Base-by-base conservation (phyloP, 1,140 invertebrate genomes). In the Drosophila arizonae region DNA sequence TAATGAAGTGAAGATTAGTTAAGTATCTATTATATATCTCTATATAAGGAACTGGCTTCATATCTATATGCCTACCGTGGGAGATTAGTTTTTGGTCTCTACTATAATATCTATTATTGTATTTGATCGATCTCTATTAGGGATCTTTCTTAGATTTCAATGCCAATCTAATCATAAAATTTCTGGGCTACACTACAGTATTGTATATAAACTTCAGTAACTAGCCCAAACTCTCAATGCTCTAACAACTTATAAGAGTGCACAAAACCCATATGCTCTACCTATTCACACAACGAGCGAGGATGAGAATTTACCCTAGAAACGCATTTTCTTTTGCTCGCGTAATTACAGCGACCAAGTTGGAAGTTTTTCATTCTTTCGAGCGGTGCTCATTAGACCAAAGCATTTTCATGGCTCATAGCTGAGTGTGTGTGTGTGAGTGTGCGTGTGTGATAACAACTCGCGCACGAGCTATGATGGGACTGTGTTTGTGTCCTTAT, bases 321-420 rank as follows among this genome's bases (percentile, higher is more conserved):
- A 33, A 72, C 36, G 80, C 56, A 87, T 88, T 87, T 87, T 82
- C 82, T 87, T 87, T 79, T 61, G 69, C 58, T 51, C 72, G 76
- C 79, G 72, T 87, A 87, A 87, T 87, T 87, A 79, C 76, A 77
- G 65, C 66, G 75, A 64, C 64, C 74, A 81, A 86, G 76, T 76
- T 72, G 74, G 46, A 87, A 87, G 82, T 87, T 87, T 86, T 87
- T 87, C 82, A 75, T 77, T 74, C 51, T 45, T 64, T 51, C 15
- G 46, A 58, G 62, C 62, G 74, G 80, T 85, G 82, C 79, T 87
- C 82, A 87, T 87, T 87, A 87, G 84, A 87, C 82, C 82, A 87
- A 88, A 87, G 82, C 82, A 57, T 82, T 76, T 68, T 61, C 72
- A 67, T 79, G 78, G 50, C 81, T 67, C 56, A 54, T 43, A 67